Evolutionary conservation across 2,113 vertebrate genomes (phyloP).

Genomic region (Atractosteus spatula): DNA sequence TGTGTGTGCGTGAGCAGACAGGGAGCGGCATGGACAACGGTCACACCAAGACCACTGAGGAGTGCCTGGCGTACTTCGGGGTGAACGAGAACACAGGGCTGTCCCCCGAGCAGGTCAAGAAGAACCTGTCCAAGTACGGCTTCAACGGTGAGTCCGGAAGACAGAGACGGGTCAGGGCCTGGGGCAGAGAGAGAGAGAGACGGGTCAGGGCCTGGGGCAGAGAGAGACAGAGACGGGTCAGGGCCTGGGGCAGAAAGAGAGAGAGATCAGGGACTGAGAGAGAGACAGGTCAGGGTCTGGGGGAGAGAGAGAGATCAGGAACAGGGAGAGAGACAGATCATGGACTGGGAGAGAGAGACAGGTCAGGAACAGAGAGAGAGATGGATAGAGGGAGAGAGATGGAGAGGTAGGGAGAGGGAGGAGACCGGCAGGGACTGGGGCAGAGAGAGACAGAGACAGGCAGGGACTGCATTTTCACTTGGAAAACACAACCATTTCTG

Average conservation of each 20-base stretch:
- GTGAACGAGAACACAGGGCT: slow-evolving; percentile 76
- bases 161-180: slow-evolving; percentile 8
- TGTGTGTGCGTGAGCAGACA: slow-evolving; percentile 47
- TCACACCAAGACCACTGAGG: slow-evolving; percentile 68
- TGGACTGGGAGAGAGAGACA: neutral
- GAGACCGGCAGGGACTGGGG: neutral
- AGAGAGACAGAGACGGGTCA: neutral
- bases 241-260: neutral
- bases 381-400: neutral
- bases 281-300: slow-evolving; percentile 13
- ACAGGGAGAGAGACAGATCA: neutral
- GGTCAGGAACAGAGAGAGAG: neutral
- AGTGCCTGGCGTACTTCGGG: slow-evolving; percentile 77
- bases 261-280: too few species aligned
- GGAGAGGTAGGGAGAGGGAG: neutral
- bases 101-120: slow-evolving; percentile 79
- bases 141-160: slow-evolving; percentile 75
- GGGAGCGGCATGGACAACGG: slow-evolving; percentile 78
- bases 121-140: slow-evolving; percentile 79
- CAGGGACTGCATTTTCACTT: too few species aligned
- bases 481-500: too few species aligned
- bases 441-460: neutral
- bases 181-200: neutral
- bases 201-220: neutral
- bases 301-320: neutral